Evolutionary conservation across 2,888 invertebrate genomes (phyloP), one percentile per base, ranked within the genome.

Genomic region (Galerucella nymphaeae): DNA sequence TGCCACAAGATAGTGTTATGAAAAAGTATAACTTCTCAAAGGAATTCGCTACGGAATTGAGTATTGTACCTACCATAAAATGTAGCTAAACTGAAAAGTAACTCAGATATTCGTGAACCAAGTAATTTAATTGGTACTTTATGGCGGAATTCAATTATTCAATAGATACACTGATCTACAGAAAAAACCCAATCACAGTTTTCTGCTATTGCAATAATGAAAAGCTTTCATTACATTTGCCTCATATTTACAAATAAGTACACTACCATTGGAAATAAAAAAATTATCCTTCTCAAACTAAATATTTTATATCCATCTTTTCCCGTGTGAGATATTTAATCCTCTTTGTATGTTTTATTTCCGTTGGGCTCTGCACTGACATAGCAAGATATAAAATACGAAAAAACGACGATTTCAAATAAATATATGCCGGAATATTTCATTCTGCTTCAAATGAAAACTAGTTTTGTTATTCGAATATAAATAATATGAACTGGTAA

Each of bases 391-490:
- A 53, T 53, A 16, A 53, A 53, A 53, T 45, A 45, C 14, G 13
- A 18, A n/a, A 53, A 53, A 53, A 53, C 18, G 18, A 53, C 53
- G n/a, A 48, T 48, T 48, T 48, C 10, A 2, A 48, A 48, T 48
- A 6, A 48, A 48, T 48, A 8, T 48, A 48, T 48, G 48, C 48
- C 2, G 14, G 6, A 48, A 48, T 48, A 48, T 48, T 48, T 8
- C 10, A 48, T 53, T 18, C 53, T 18, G 53, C 2, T 53, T 48
- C n/a, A n/a, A n/a, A 48, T n/a, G 48, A 30, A 53, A 53, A 2
- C 53, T 18, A 18, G 53, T 53, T 53, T 53, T 53, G 10, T 53
- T 18, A 53, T 53, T 53, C 18, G 53, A 53, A 53, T 53, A 53
- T 18, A 53, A 53, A 53, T 53, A 53, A 53, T 18, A 16, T 18